These are phyloP conservation scores for Coremacera marginata DNA, from an alignment of 2,888 invertebrate genomes.

Conservation along the genomic window DNA sequence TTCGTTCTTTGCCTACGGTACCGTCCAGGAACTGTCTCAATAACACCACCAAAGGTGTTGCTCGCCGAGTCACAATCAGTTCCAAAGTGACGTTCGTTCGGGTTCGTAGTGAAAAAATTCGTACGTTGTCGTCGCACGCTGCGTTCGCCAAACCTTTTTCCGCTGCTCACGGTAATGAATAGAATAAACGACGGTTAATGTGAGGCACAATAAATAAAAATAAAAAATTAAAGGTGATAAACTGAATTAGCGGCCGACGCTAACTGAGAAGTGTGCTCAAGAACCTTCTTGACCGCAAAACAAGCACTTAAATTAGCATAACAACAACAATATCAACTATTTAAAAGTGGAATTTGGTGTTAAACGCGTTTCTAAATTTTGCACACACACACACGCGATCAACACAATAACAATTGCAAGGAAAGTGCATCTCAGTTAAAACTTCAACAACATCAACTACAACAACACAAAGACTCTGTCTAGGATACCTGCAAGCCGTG, in stretches of 20 bases:
- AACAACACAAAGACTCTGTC: neutral
- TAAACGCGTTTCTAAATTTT: no score
- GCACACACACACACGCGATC: no score
- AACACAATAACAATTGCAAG: no score
- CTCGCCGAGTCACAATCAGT: slow-evolving; percentile 61
- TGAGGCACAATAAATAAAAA: no score
- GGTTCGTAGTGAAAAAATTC: slow-evolving; percentile 41
- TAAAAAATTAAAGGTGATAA: no score
- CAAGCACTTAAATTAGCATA: no score
- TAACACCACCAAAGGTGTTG: slow-evolving; percentile 55
- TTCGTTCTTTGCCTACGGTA: neutral
- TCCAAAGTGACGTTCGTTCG: slow-evolving; percentile 68
- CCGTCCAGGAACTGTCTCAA: slow-evolving; percentile 33
- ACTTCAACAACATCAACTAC: slow-evolving; percentile 1
- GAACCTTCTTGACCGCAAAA: no score
- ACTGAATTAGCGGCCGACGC: no score
- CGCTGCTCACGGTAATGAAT: no score
- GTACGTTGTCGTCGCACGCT: slow-evolving; percentile 14
- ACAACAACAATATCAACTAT: neutral
- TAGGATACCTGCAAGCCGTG: neutral
- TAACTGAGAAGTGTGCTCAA: no score
- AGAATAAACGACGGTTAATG: no score
- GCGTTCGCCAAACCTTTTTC: slow-evolving; percentile 7
- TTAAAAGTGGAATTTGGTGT: no score
- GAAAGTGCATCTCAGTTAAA: neutral